phyloP scores from a whole-genome alignment of 2,113 vertebrate genomes.

The Leucopternis melanops region DNA sequence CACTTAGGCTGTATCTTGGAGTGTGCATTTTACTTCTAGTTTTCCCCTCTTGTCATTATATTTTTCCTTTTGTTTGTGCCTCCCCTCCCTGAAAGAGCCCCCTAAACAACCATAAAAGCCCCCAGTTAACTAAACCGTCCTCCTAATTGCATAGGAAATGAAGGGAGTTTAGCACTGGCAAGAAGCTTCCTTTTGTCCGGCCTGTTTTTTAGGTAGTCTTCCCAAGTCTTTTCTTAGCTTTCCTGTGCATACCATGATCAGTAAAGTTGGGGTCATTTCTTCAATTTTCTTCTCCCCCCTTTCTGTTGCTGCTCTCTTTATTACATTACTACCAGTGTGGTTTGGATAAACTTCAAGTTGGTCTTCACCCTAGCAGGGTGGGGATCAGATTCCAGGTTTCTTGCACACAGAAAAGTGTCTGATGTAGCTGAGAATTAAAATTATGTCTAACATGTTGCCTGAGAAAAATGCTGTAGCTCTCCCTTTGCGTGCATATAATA shows the following conservation, averaged over 20 bases:
- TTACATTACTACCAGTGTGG: background rate
- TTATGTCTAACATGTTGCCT: background rate
- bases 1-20: too few species aligned
- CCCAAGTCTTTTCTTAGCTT: background rate
- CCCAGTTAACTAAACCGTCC: background rate
- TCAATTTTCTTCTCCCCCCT: background rate
- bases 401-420: background rate
- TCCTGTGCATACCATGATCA: background rate
- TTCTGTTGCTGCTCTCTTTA: background rate
- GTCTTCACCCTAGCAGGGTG: background rate
- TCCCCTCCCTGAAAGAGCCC: too few species aligned
- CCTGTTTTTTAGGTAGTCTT: background rate
- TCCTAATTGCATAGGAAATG: background rate
- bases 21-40: too few species aligned
- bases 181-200: background rate
- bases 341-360: background rate
- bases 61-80: too few species aligned
- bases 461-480: background rate
- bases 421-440: background rate
- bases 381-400: background rate
- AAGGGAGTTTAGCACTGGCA: background rate
- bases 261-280: background rate
- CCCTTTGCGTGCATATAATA: background rate
- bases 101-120: background rate
- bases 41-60: too few species aligned